Evolutionary conservation across 2,888 invertebrate genomes (phyloP).

Genomic region (Calephelis perditalis): DNA sequence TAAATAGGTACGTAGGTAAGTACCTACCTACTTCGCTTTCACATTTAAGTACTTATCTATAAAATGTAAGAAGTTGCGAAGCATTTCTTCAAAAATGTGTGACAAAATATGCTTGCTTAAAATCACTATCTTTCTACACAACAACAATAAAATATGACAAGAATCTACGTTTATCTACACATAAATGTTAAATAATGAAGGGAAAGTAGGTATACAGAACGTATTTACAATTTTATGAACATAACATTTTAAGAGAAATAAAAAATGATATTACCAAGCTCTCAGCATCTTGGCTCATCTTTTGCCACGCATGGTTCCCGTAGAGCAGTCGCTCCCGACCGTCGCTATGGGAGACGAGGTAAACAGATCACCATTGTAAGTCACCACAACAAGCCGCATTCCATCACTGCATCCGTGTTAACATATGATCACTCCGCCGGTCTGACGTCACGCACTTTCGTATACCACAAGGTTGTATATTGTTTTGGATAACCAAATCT

Average conservation of each 20-base stretch:
- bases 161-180: no score
- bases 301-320: slow-evolving; percentile 82
- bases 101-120: no score
- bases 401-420: slow-evolving; percentile 77
- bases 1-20: neutral
- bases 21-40: neutral
- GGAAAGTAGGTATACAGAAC: neutral
- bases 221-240: neutral
- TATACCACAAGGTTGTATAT: slow-evolving; percentile 57
- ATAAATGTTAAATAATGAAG: neutral
- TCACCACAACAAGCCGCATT: slow-evolving; percentile 72
- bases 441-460: slow-evolving; percentile 75
- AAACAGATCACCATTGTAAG: slow-evolving; percentile 60
- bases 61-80: no score
- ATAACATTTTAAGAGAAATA: slow-evolving; percentile 35
- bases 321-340: slow-evolving; percentile 58
- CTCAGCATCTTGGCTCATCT: slow-evolving; percentile 85
- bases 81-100: no score
- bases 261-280: slow-evolving; percentile 81
- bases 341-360: slow-evolving; percentile 55
- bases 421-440: slow-evolving; percentile 74
- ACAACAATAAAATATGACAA: no score
- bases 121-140: no score
- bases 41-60: neutral
- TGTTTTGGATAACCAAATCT: slow-evolving; percentile 2